Evolutionary conservation across 2,888 invertebrate genomes (phyloP), one percentile per base, ranked within the genome.

Genomic region (Ephialtes manifestator): DNA sequence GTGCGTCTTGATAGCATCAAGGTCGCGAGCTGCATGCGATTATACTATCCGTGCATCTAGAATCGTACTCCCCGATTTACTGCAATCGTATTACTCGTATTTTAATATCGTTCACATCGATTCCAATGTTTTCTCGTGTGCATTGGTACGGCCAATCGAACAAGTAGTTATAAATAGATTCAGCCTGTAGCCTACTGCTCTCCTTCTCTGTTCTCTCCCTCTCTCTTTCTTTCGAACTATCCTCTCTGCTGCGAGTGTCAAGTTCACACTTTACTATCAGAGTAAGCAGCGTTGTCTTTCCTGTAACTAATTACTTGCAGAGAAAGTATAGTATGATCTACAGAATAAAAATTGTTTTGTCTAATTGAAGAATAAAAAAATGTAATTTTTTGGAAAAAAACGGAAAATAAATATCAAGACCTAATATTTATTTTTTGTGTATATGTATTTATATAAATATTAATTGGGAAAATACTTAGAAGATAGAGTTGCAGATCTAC

Each of bases 141-240:
- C 81, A 79, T 48, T 31, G 53, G 68, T 83, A 81, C 78, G 85
- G 18, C 90, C 89, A 90, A 90, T 90, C 82, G 83, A 87, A 84
- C 85, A 89, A 87, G 83, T 79, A 65, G 87, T 85, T 89, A 90
- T 88, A 88, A 90, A 90, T 90, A 90, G 87, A 89, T 80, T 74
- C 67, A 74, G 83, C 81, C 82, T 86, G 82, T 85, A 84, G 43
- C 85, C 85, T 74, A 85, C 74, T 76, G 60, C 43, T 84, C 71
- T 85, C 67, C 63, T 39, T 82, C 67, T 84, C 70, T 67, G n/a
- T 76, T 15, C 60, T 65, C 20, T 65, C 48, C 67, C 43, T 43
- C 20, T 68, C 18, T 51, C 43, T 35, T 24, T 43, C 31, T 65
- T 48, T 67, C 35, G n/a, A 46, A 72, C 76, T 81, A 74, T 77